These are phyloP conservation scores for Eledone cirrhosa DNA, from an alignment of 2,888 invertebrate species.

Conservation along the genomic window DNA sequence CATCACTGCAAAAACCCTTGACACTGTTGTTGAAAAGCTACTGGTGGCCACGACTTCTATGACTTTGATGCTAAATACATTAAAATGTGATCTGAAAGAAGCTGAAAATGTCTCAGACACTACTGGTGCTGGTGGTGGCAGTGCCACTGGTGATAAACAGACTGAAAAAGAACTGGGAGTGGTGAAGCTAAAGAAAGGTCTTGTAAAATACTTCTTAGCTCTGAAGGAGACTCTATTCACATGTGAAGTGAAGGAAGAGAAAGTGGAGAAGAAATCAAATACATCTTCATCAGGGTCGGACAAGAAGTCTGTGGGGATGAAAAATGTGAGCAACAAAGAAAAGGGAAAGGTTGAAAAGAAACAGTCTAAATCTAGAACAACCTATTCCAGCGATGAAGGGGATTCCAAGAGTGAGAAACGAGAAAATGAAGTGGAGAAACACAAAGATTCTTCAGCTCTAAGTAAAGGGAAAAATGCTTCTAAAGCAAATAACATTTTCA, in stretches of 20 bases:
- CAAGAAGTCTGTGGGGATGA: background rate
- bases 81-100: constrained; percentile 35
- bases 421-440: background rate
- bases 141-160: background rate
- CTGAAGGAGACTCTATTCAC: constrained; percentile 17
- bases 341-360: background rate
- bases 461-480: background rate
- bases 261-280: constrained; percentile 5
- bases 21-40: constrained; percentile 38
- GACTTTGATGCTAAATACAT: constrained; percentile 36
- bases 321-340: constrained; percentile 5
- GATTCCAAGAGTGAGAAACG: background rate
- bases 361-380: background rate
- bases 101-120: constrained; percentile 17
- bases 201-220: constrained; percentile 18
- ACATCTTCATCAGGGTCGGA: background rate
- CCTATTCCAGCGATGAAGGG: constrained; percentile 4
- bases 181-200: constrained; percentile 10
- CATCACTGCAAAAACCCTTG: constrained; percentile 39
- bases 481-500: background rate
- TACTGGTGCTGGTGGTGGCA: background rate
- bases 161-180: background rate
- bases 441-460: background rate
- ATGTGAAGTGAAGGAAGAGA: constrained; percentile 5
- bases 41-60: constrained; percentile 38